Conservation (phyloP, 2,113 vertebrate species). For the Struthidea cinerea region DNA sequence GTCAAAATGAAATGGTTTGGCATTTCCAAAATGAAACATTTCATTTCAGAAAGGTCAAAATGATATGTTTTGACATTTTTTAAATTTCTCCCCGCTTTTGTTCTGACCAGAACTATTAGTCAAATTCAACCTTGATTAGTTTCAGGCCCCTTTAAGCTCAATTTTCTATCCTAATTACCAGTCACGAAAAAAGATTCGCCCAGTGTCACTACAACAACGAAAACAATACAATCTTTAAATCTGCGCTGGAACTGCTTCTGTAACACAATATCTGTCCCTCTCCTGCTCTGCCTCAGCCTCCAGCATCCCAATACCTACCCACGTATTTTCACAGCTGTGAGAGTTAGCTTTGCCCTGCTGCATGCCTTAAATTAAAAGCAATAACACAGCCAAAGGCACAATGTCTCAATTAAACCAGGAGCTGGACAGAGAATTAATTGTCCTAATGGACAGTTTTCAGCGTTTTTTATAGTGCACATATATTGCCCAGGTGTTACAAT, state of each 20-base stretch:
- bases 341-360: background rate
- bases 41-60: slow-evolving; percentile 58
- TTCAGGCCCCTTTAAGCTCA: slow-evolving; percentile 1
- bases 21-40: slow-evolving; percentile 57
- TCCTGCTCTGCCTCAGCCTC: background rate
- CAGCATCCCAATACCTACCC: background rate
- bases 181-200: background rate
- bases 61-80: slow-evolving; percentile 53
- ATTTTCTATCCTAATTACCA: background rate
- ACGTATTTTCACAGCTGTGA: background rate
- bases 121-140: slow-evolving; percentile 36
- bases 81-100: background rate
- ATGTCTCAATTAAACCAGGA: slow-evolving; percentile 17
- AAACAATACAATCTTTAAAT: background rate
- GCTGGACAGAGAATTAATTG: slow-evolving; percentile 17
- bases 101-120: slow-evolving; percentile 43
- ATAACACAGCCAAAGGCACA: background rate
- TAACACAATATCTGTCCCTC: background rate
- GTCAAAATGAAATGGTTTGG: slow-evolving; percentile 54
- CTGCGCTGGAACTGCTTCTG: background rate
- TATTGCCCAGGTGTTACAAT: slow-evolving; percentile 39
- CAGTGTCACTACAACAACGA: background rate
- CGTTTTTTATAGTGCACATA: slow-evolving; percentile 29
- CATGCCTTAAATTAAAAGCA: background rate
- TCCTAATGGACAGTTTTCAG: background rate